Base-by-base conservation (phyloP, 2,797 vertebrate genomes). In the Acomys russatus region DNA sequence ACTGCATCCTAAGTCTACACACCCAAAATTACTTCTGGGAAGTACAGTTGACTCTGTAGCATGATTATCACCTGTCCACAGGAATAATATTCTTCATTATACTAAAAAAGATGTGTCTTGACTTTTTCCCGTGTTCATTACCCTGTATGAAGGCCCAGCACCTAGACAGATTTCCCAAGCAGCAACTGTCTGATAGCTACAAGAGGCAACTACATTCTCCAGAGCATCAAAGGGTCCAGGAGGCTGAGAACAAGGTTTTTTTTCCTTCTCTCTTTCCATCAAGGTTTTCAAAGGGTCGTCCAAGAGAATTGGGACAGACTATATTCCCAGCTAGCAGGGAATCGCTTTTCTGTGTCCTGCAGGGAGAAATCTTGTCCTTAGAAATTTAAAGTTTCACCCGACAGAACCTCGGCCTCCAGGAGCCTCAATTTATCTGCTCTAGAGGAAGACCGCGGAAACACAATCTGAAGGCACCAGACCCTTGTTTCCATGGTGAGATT, bases 401-500 rank as follows among this genome's bases (percentile, higher is more conserved):
- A 89, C 83, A 97, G 94, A 97, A 96, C 38, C 88, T 91, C 95
- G 61, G 95, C 92, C 83, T 84, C 92, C 90, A 95, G 95, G 92
- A 97, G 95, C 92, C 97, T 96, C 95, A 95, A 90, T 97, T 97
- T 97, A 96, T 97, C 92, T 94, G 92, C 94, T 96, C 64, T 91
- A 96, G 92, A 96, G 94, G 92, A 97, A 97, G 94, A 96, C 66
- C 20, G n/a, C 44, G 1, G 38, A 94, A 97, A 97, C 96, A 56
- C 91, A 97, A 94, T 91, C 95, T 92, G 89, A 98, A 87, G 94
- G 92, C 91, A 84, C 90, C 76, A 90, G 96, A 91, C 92, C 83
- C 95, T 97, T 95, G 94, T 97, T 97, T 97, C 97, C 94, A 94
- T 91, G 91, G 95, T 54, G 56, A 96, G 83, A 70, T 73, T 97